Conservation (phyloP, 2,888 invertebrate genomes). For the Drosophila affinis region DNA sequence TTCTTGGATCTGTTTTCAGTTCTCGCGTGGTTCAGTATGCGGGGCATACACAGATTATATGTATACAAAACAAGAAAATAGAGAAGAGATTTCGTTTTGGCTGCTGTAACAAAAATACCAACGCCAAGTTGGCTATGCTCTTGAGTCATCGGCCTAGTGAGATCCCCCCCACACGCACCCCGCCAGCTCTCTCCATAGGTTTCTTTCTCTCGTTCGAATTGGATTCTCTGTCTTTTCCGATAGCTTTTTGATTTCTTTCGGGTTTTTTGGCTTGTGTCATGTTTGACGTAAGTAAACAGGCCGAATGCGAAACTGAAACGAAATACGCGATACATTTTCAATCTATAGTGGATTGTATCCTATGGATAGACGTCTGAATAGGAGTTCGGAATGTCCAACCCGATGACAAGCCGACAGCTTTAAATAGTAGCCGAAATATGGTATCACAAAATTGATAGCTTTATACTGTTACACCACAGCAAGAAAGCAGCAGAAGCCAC, state of each 20-base stretch:
- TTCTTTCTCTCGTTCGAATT: conserved; percentile 17
- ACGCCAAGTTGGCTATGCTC: conserved; percentile 73
- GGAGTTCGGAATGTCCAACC: not conserved
- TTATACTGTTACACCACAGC: conserved; percentile 25
- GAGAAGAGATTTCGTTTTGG: conserved; percentile 51
- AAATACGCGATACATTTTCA: conserved; percentile 71
- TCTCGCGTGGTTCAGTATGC: conserved; percentile 42
- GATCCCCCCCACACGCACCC: conserved; percentile 12
- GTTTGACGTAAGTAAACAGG: conserved; percentile 80
- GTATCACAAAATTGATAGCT: conserved; percentile 31
- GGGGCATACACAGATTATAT: conserved; percentile 64
- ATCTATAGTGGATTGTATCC: conserved; percentile 15
- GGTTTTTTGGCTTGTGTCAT: conserved; percentile 60
- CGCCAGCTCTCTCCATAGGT: conserved; percentile 10
- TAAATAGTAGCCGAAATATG: conserved; percentile 16
- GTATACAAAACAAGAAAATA: conserved; percentile 64
- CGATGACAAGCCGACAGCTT: not conserved
- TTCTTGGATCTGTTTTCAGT: conserved; percentile 83
- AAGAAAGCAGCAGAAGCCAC: conserved; percentile 42
- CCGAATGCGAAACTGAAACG: conserved; percentile 67
- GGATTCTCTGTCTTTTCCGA: not conserved
- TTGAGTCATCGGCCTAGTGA: conserved; percentile 78
- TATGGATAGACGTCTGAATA: not conserved
- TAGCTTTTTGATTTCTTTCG: conserved; percentile 7
- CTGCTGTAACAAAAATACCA: conserved; percentile 81